Percentiles rank a stretch among this genome's conserved stretches.
Conservation (phyloP, 2,888 invertebrate genomes). For the Endomychus coccineus region DNA sequence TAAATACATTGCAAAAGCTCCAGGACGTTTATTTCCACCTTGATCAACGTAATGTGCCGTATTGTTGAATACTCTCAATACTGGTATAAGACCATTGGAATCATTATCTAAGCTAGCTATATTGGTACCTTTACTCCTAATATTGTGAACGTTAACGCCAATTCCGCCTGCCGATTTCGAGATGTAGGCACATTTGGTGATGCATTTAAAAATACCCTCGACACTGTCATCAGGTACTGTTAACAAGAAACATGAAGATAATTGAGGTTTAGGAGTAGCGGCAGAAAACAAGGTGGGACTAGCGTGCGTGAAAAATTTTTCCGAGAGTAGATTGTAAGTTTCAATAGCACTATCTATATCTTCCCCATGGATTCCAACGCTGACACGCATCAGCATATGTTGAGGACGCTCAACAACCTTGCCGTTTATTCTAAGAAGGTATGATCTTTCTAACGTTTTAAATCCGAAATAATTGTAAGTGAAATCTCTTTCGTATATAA, state of each 20-base stretch:
- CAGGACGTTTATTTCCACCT: constrained; percentile 95
- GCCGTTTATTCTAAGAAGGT: constrained; percentile 82
- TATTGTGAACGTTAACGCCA: constrained; percentile 92
- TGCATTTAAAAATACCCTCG: constrained; percentile 88
- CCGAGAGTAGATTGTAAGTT: constrained; percentile 92
- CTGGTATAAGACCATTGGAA: constrained; percentile 93
- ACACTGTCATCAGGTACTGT: constrained; percentile 94
- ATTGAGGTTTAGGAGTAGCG: constrained; percentile 82
- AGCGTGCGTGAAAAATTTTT: constrained; percentile 95
- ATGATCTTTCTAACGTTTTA: constrained; percentile 94
- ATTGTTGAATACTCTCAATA: constrained; percentile 92
- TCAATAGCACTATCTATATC: constrained; percentile 89
- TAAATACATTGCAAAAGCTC: constrained; percentile 94
- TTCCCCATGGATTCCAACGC: constrained; percentile 92
- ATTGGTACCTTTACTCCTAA: constrained; percentile 82
- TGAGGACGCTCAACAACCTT: constrained; percentile 96
- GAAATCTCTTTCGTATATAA: constrained; percentile 95
- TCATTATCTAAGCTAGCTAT: constrained; percentile 92
- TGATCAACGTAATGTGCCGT: constrained; percentile 96
- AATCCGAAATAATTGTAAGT: constrained; percentile 99
- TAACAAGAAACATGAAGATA: constrained; percentile 92
- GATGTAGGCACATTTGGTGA: constrained; percentile 88
- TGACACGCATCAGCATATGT: constrained; percentile 96
- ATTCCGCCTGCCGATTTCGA: constrained; percentile 98
- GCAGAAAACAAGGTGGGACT: constrained; percentile 96